phyloP scores from a whole-genome alignment of 2,888 invertebrate species.

The Digitonthophagus gazella region DNA sequence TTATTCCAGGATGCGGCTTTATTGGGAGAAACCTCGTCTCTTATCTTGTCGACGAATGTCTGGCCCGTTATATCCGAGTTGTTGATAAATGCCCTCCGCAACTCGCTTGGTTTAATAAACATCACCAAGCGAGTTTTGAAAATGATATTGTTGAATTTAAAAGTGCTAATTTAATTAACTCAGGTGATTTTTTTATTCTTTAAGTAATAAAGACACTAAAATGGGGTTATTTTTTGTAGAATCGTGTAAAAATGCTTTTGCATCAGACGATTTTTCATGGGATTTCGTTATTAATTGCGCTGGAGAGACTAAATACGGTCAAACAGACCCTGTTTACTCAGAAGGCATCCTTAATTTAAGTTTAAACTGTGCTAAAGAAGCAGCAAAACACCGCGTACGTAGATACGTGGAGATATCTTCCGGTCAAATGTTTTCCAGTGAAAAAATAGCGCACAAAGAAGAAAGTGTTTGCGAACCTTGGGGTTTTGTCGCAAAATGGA shows the following conservation, averaged over 20 bases:
- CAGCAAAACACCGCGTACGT: constrained; percentile 65
- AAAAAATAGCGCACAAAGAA: constrained; percentile 78
- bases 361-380: constrained; percentile 77
- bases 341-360: constrained; percentile 86
- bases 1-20: constrained; percentile 82
- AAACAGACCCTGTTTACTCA: constrained; percentile 85
- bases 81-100: constrained; percentile 94
- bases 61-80: constrained; percentile 72
- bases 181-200: constrained; percentile 58
- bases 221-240: constrained; percentile 14
- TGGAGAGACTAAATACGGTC: constrained; percentile 85
- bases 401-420: constrained; percentile 82
- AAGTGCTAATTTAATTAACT: constrained; percentile 88
- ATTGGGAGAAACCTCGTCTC: constrained; percentile 86
- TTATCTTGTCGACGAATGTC: constrained; percentile 73
- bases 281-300: constrained; percentile 87
- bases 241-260: constrained; percentile 77
- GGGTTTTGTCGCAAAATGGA: constrained; percentile 82
- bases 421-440: constrained; percentile 75
- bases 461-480: constrained; percentile 76
- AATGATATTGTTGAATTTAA: constrained; percentile 79
- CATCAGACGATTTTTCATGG: constrained; percentile 61
- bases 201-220: not conserved
- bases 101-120: constrained; percentile 82
- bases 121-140: constrained; percentile 71